Evolutionary conservation across 2,888 invertebrate species (phyloP).

Genomic region (Ormia ochracea): DNA sequence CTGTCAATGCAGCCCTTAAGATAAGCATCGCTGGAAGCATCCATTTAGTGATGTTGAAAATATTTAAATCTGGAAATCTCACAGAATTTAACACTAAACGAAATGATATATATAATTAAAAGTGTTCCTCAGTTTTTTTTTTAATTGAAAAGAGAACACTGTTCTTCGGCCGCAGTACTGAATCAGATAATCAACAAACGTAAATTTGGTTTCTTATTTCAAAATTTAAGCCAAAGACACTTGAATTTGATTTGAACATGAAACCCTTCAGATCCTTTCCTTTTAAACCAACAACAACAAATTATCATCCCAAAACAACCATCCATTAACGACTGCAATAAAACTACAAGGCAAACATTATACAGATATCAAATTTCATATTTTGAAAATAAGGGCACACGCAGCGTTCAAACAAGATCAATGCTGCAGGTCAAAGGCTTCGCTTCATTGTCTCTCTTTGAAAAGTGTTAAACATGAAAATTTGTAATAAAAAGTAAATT

Average conservation of each 20-base stretch:
- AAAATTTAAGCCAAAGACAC: neutral
- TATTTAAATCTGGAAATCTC: no score
- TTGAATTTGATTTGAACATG: conserved; percentile 19
- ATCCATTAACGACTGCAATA: conserved; percentile 18
- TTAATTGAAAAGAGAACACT: no score
- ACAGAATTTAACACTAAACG: no score
- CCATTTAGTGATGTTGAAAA: no score
- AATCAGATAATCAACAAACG: conserved; percentile 33
- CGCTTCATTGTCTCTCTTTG: neutral
- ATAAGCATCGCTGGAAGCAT: no score
- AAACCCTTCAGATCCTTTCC: conserved; percentile 36
- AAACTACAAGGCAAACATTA: conserved; percentile 3
- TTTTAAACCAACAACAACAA: neutral
- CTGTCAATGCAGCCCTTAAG: no score
- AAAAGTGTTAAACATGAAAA: conserved; percentile 20
- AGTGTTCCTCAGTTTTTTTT: no score
- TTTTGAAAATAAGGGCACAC: neutral
- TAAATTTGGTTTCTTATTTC: neutral
- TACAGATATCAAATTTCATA: conserved; percentile 40
- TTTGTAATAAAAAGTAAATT: neutral
- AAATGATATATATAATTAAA: no score
- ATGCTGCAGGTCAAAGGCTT: conserved; percentile 32
- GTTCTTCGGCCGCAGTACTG: no score
- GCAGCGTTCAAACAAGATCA: neutral
- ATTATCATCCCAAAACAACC: neutral